Conservation (phyloP, 92 coral and sea anemone genomes). For the Nematostella vectensis region DNA sequence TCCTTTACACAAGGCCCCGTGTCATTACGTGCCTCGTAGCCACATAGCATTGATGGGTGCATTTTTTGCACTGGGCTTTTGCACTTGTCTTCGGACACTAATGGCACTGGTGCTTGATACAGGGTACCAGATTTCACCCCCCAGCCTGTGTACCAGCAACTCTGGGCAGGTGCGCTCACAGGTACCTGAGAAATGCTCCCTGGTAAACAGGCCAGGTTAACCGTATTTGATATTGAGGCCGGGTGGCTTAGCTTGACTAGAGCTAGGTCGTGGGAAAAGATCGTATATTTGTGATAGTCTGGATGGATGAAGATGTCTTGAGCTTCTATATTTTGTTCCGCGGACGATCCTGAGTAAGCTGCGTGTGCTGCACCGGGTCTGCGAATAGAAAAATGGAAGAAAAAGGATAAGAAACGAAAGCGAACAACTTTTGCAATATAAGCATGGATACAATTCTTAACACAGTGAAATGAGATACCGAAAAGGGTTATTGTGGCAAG, state of each 20-base stretch:
- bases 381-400: neutral
- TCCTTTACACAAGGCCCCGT: slow-evolving; percentile 60
- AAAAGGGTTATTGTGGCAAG: too few relatives aligned
- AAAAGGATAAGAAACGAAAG: too few relatives aligned
- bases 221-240: slow-evolving; percentile 18
- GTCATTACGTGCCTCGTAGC: slow-evolving; percentile 24
- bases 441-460: too few relatives aligned
- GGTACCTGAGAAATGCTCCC: slow-evolving; percentile 11
- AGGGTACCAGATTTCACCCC: slow-evolving; percentile 25
- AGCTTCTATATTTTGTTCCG: slow-evolving; percentile 36
- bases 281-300: slow-evolving; percentile 16
- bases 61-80: slow-evolving; percentile 20
- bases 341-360: slow-evolving; percentile 6
- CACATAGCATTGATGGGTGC: slow-evolving; percentile 65
- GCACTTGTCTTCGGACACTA: slow-evolving; percentile 34
- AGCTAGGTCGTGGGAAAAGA: slow-evolving; percentile 44
- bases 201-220: slow-evolving; percentile 37
- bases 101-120: slow-evolving; percentile 41
- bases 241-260: slow-evolving; percentile 33
- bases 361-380: slow-evolving; percentile 41
- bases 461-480: too few relatives aligned
- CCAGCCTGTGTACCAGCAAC: slow-evolving; percentile 45
- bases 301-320: slow-evolving; percentile 30
- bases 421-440: neutral
- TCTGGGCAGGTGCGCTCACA: slow-evolving; percentile 8